A percentile compares a stretch with the other conserved stretches of the same genome.
These are phyloP conservation scores for Lordiphosa fenestrarum DNA, from an alignment of 2,888 invertebrate genomes.

Conservation along the genomic window DNA sequence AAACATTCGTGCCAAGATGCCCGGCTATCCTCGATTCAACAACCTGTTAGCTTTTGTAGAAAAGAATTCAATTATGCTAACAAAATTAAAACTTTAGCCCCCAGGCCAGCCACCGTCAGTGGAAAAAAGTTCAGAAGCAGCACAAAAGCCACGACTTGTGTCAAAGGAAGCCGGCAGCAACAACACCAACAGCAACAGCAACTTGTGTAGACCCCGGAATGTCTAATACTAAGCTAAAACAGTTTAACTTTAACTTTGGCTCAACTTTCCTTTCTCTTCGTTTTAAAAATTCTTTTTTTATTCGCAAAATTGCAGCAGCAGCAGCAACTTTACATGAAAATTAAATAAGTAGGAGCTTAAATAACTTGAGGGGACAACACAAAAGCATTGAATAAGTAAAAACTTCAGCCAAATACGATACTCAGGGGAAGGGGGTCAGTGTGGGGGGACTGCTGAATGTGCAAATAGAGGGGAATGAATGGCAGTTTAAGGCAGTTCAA, in stretches of 20 bases:
- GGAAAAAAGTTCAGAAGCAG: not conserved
- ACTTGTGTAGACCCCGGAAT: constrained; percentile 28
- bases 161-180: constrained; percentile 50
- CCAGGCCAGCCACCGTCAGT: not conserved
- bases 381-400: constrained; percentile 30
- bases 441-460: too few species aligned
- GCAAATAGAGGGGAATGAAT: too few species aligned
- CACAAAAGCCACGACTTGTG: constrained; percentile 46
- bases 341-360: constrained; percentile 75
- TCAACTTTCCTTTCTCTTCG: constrained; percentile 10
- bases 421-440: not conserved
- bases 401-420: not conserved
- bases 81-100: constrained; percentile 16
- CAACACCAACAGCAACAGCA: constrained; percentile 36
- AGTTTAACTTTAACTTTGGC: constrained; percentile 36
- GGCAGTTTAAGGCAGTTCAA: too few species aligned
- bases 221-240: constrained; percentile 28
- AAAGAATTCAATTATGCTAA: constrained; percentile 46
- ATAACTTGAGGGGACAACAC: constrained; percentile 49
- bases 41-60: constrained; percentile 1
- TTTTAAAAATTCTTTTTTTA: constrained; percentile 5
- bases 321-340: constrained; percentile 65
- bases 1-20: too few species aligned
- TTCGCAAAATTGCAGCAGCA: constrained; percentile 9
- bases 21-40: too few species aligned